A percentile compares a stretch with the other conserved stretches of the same genome.
Evolutionary conservation across 1,140 invertebrate genomes (phyloP).

Genomic region (Trinorchestia longiramus): DNA sequence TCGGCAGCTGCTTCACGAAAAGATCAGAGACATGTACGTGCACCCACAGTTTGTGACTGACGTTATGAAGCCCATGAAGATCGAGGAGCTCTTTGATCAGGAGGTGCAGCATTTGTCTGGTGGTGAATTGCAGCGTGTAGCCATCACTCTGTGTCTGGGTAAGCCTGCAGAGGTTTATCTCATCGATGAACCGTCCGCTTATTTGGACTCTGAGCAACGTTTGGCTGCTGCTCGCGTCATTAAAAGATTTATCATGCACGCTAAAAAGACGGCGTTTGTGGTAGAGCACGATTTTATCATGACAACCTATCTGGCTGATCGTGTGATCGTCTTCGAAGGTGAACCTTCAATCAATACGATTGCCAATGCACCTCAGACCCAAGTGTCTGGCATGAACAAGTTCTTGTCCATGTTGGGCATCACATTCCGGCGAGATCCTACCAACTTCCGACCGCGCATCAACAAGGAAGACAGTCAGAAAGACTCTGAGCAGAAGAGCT

Average conservation of each 20-base stretch:
- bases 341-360: constrained; percentile 87
- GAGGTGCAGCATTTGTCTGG: constrained; percentile 99
- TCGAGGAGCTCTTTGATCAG: constrained; percentile 98
- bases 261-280: constrained; percentile 99
- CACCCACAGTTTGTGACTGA: constrained; percentile 99
- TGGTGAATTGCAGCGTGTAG: constrained; percentile 98
- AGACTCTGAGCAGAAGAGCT: constrained; percentile 96
- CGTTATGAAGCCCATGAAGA: constrained; percentile 98
- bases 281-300: constrained; percentile 99
- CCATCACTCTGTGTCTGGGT: constrained; percentile 94
- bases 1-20: constrained; percentile 91
- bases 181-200: constrained; percentile 99
- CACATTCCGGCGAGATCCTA: constrained; percentile 98
- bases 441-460: constrained; percentile 97
- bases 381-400: constrained; percentile 97
- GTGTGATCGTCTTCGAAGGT: constrained; percentile 99
- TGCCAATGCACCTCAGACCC: constrained; percentile 92
- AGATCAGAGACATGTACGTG: constrained; percentile 95
- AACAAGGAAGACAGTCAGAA: constrained; percentile 86
- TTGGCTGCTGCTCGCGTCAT: constrained; percentile 99
- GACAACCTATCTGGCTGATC: constrained; percentile 98
- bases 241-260: constrained; percentile 98
- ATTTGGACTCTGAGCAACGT: constrained; percentile 99
- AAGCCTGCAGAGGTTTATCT: constrained; percentile 99
- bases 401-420: constrained; percentile 97